These are phyloP conservation scores for Rhinoraja longicauda DNA, from an alignment of 2,797 vertebrate genomes.

Conservation along the genomic window DNA sequence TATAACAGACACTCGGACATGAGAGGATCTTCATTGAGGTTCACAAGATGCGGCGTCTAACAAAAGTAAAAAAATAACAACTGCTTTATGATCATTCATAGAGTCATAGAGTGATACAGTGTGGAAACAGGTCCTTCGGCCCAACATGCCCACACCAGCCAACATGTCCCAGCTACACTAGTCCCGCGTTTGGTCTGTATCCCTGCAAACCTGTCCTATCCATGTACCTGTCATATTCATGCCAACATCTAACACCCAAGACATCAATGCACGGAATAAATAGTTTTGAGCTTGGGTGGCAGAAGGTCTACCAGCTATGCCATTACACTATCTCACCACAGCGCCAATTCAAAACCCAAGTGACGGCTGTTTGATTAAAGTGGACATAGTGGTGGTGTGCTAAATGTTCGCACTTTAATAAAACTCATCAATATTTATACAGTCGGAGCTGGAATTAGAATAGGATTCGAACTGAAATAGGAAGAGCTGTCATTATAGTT, in stretches of 20 bases:
- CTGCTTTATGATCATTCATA: not conserved
- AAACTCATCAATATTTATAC: not conserved
- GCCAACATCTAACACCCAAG: not conserved
- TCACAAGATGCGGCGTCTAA: slow-evolving; percentile 96
- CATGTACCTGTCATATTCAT: no score
- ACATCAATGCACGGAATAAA: not conserved
- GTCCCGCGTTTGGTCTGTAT: no score
- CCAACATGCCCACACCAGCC: no score
- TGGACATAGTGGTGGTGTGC: not conserved
- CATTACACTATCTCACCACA: not conserved
- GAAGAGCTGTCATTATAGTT: not conserved
- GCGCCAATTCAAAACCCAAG: not conserved
- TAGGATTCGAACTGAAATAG: not conserved
- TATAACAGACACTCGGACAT: slow-evolving; percentile 99
- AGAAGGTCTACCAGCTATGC: no score
- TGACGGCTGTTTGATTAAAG: not conserved
- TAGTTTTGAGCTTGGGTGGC: not conserved
- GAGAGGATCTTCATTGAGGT: slow-evolving; percentile 96
- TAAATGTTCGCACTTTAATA: not conserved
- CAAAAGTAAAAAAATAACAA: slow-evolving; percentile 43
- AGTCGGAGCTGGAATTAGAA: not conserved
- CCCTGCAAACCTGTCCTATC: no score
- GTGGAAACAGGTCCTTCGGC: no score
- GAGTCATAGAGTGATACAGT: not conserved
- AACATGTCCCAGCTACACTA: no score